Percentiles rank a stretch among this genome's conserved stretches.
Conservation (phyloP, 53 echinoderm and acorn worm species). For the Zoroaster sp. region DNA sequence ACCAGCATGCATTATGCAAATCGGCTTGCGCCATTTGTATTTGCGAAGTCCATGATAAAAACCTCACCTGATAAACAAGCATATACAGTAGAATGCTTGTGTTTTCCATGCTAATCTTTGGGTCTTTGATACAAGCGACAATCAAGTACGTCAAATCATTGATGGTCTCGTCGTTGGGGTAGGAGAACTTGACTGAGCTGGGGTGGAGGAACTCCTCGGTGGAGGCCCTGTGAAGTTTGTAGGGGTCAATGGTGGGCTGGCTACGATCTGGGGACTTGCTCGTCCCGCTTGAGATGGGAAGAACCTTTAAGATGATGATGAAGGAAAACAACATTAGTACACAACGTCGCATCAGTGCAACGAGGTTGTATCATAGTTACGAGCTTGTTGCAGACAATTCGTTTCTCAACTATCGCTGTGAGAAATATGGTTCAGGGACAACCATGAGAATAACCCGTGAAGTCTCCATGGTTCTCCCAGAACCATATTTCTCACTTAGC, state of each 20-base stretch:
- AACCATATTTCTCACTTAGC: too few relatives aligned
- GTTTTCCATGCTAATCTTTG: slow-evolving; percentile 55
- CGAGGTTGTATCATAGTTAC: too few relatives aligned
- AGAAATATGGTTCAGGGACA: too few relatives aligned
- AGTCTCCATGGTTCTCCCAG: too few relatives aligned
- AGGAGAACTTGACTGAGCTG: slow-evolving; percentile 86
- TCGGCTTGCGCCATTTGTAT: background rate
- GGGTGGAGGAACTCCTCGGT: slow-evolving; percentile 87
- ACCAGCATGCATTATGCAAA: too few relatives aligned
- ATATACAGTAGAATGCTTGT: slow-evolving; percentile 83
- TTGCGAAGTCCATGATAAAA: background rate
- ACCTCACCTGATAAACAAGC: slow-evolving; percentile 65
- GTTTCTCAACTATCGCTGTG: too few relatives aligned
- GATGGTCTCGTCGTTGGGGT: slow-evolving; percentile 93
- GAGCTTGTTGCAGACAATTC: too few relatives aligned
- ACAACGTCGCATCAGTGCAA: too few relatives aligned
- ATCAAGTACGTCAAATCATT: slow-evolving; percentile 86
- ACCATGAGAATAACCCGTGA: too few relatives aligned
- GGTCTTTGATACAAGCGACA: slow-evolving; percentile 63
- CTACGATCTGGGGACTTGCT: slow-evolving; percentile 61
- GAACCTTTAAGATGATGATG: background rate
- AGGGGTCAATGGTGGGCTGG: slow-evolving; percentile 63
- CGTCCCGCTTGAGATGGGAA: slow-evolving; percentile 12
- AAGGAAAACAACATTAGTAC: background rate
- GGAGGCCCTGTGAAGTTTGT: slow-evolving; percentile 60